Base-by-base conservation (phyloP, 92 coral and sea anemone genomes). In the Bergia puertoricense region DNA sequence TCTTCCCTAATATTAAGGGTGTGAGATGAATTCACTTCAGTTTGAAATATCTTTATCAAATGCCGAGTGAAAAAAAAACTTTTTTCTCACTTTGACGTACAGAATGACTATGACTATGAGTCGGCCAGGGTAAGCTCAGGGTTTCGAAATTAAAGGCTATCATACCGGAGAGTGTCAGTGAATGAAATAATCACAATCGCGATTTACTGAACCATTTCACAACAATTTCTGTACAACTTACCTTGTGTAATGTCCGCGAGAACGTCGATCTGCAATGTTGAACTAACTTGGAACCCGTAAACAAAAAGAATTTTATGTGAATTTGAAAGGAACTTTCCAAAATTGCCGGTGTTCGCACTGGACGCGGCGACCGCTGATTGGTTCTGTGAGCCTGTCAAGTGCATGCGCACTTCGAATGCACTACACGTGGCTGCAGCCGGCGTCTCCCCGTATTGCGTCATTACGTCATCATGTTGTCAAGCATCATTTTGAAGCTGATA, bases 291-390 rank as follows among this genome's bases (percentile, higher is more conserved):
- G 13, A 38, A 75, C 83, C 45, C 54, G 50, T 43, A 80, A 65
- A 89, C 89, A 86, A 67, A 81, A 75, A 86, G 74, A 14, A 18
- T 67, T 43, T 87, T 50, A 82, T 66, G 89, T 79, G 67, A 86
- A 77, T 88, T 89, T 86, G 74, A 82, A 92, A 87, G 77, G 75
- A 91, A 77, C 41, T 44, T 80, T 80, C 66, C 79, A 69, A 84
- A 84, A 81, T 90, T 88, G 89, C 96, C 93, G 93, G 95, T 85
- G 86, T 77, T 79, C 89, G 88, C 85, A 80, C 94, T 86, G 98
- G 96, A 95, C 99, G 99, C 99, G 99, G 98, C 99, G 92, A 85
- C 88, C 94, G 93, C 92, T 97, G 98, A 97, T 97, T 97, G 99
- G 99, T 66, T 88, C 42, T 37, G 72, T 75, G 71, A 79, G 76